Evolutionary conservation across 2,113 vertebrate species (phyloP), one percentile per base, ranked within the genome.

Genomic region (Condylura cristata): DNA sequence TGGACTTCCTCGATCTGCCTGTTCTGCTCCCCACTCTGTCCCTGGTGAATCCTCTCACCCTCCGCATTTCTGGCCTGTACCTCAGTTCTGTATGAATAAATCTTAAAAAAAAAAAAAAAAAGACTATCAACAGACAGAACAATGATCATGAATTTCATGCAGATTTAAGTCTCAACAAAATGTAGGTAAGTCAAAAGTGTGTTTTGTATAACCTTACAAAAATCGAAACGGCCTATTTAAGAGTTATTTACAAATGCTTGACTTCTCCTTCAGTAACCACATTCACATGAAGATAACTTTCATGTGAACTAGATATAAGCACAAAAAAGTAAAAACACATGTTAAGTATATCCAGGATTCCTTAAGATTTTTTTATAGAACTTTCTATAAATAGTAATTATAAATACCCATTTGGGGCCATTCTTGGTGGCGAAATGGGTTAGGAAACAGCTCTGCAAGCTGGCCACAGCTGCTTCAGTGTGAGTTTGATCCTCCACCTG

Each of bases 161-260:
- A 84, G 46, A 92, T 80, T 80, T 76, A 90, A 84, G 53, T 46
- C 16, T 82, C 17, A 20, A 51, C 48, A 79, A 83, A 83, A 89
- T 6, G 4, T 34, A 88, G 44, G 60, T 87, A 58, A 93, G 71
- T 87, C 92, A 93, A 12, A 11, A 53, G 4, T n/a, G 5, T 80
- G 37, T 2, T 39, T 56, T 37, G 10, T 60, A 26, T 30, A 28
- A 51, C 10, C 46, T 80, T 84, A 30, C 44, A 71, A 41, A 80
- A 91, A 83, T 51, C 22, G n/a, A 37, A 93, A 70, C 13, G 72
- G n/a, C n/a, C 58, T 37, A 1, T 0, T 30, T 30, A 17, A 41
- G 16, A 60, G 20, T 58, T 53, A 65, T 8, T 88, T 30, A 51
- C 9, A 51, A 48, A 37, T 4, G 11, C 51, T 10, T 58, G 30